These are phyloP conservation scores for Meloidogyne exigua DNA, from an alignment of 1,140 invertebrate genomes.

Conservation along the genomic window DNA sequence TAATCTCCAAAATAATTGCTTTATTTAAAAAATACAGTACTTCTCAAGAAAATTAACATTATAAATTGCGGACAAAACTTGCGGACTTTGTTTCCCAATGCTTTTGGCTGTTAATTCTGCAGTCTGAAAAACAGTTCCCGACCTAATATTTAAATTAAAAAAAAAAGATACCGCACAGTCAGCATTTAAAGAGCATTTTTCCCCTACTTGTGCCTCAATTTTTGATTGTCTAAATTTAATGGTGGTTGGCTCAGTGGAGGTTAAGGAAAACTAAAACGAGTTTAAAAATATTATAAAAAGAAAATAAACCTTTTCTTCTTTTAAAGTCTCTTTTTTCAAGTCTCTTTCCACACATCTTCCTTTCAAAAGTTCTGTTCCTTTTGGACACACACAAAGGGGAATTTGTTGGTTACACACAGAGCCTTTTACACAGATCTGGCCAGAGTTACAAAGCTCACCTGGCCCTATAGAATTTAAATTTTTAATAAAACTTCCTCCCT, in stretches of 20 bases:
- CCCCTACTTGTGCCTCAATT: slow-evolving; percentile 49
- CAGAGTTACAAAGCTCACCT: slow-evolving; percentile 58
- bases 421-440: slow-evolving; percentile 51
- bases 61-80: too few relatives aligned
- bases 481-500: too few relatives aligned
- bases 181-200: slow-evolving; percentile 55
- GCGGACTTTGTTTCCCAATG: too few relatives aligned
- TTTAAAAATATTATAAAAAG: not conserved
- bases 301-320: slow-evolving; percentile 12
- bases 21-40: too few relatives aligned
- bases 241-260: slow-evolving; percentile 13
- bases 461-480: slow-evolving; percentile 49
- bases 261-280: not conserved
- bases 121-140: not conserved
- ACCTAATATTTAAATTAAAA: too few relatives aligned
- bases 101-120: too few relatives aligned
- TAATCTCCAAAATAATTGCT: too few relatives aligned
- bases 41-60: too few relatives aligned
- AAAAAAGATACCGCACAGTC: slow-evolving; percentile 48
- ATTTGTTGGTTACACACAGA: slow-evolving; percentile 57
- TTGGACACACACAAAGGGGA: slow-evolving; percentile 59
- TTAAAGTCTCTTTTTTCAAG: slow-evolving; percentile 12
- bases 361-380: slow-evolving; percentile 54
- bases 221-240: not conserved
- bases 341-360: slow-evolving; percentile 46